Base-by-base conservation (phyloP, 23 tunicate species). In the Styela plicata region DNA sequence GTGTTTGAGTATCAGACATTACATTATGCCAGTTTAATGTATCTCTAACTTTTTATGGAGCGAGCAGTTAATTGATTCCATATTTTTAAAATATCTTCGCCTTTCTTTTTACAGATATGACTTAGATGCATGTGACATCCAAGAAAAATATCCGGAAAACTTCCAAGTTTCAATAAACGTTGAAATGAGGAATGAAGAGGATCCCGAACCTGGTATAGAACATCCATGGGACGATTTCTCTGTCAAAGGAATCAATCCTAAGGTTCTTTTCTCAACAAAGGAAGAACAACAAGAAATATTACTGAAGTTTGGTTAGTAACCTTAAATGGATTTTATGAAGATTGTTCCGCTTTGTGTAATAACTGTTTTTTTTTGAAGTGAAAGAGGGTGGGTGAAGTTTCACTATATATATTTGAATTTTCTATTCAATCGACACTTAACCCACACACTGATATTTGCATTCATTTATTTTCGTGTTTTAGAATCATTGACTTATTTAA, bases 91-190 rank as follows among this genome's bases (percentile, higher is more conserved):
- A n/a, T n/a, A n/a, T n/a, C n/a, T n/a, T n/a, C n/a, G n/a, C n/a
- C n/a, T n/a, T n/a, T 79, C 25, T 52, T 20, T 32, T 34, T 74
- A 34, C 78, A 91, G 97, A 34, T 87, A 91, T 74, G 97, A 91
- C 63, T 53, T 91, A 44, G 97, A 91, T 74, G 91, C 97, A n/a
- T 84, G 91, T 44, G 97, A 91, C 66, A 91, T 87, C 62, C 85
- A 87, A 66, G 97, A 87, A 30, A 91, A 91, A 70, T 87, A 83
- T 74, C 91, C 97, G 1, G 97, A 91, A 0, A 86, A 86, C 3
- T 91, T 91, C 57, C 35, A 37, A 29, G 88, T 91, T 62, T 87
- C 88, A 1, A 2, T 91, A 25, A 87, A 91, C 86, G 86, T 91
- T 25, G 76, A 83, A 37, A 79, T 91, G 26, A 28, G 36, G 77